Evolutionary conservation across 2,113 vertebrate genomes (phyloP).

Genomic region (Corythaixoides concolor): DNA sequence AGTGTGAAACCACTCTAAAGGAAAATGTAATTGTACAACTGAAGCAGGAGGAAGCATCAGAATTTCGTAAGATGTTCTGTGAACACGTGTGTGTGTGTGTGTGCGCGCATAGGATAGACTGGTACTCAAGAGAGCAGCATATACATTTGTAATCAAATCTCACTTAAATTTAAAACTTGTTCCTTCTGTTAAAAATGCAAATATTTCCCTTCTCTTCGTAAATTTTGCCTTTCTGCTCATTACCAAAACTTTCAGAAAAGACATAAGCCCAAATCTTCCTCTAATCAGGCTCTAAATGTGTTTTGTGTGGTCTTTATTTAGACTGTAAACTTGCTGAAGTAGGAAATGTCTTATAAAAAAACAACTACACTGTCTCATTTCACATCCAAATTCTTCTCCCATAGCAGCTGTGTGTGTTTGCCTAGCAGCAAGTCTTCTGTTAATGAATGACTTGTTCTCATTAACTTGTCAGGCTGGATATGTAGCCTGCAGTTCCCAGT

Average conservation of each 20-base stretch:
- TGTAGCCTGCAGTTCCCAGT: constrained; percentile 1
- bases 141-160: not conserved
- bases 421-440: constrained; percentile 62
- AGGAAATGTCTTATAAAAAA: constrained; percentile 40
- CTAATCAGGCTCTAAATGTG: constrained; percentile 12
- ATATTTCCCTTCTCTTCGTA: not conserved
- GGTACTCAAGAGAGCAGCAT: not conserved
- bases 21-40: not conserved
- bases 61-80: not conserved
- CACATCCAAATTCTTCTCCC: constrained; percentile 57
- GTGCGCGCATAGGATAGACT: not conserved
- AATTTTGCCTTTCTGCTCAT: constrained; percentile 13
- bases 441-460: constrained; percentile 65
- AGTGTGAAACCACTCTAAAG: not conserved
- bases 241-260: constrained; percentile 36
- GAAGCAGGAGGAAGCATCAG: not conserved
- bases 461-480: constrained; percentile 41
- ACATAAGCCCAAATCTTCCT: constrained; percentile 6
- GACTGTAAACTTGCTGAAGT: constrained; percentile 50
- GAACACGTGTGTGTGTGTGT: not conserved
- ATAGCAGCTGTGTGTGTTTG: constrained; percentile 59
- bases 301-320: constrained; percentile 57
- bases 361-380: constrained; percentile 33
- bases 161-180: constrained; percentile 9
- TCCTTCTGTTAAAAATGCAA: constrained; percentile 48